Base-by-base conservation (phyloP, 2,797 vertebrate species). In the Danionella dracula region DNA sequence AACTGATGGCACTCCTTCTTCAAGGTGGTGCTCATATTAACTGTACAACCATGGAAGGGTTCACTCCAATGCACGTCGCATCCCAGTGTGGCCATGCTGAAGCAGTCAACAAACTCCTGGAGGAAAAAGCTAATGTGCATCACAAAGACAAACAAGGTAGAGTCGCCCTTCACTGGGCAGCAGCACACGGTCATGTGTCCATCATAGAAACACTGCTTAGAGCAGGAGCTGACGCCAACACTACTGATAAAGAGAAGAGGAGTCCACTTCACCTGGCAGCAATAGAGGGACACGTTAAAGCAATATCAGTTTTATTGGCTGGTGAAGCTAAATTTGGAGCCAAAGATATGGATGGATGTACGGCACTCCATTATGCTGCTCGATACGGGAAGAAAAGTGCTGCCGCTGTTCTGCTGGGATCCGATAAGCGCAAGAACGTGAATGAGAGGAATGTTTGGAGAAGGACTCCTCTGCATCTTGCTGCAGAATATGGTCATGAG, bases 291-390 rank as follows among this genome's bases (percentile, higher is more conserved):
- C 79, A 85, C 13, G 54, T 76, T 11, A 45, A 82, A 0, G n/a
- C 63, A 0, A 23, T 88, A 34, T 75, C 77, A 13, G 51, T 27
- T 4, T 70, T 92, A 59, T 10, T 92, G 68, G 77, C 63, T 11
- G 71, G 77, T 55, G 86, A 83, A 64, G 85, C 86, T 46, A 89
- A 83, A 42, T 70, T 15, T 17, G 75, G 76, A 10, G 82, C 76
- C 3, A 91, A 88, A 73, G 91, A 92, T 76, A 92, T 82, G 86
- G 84, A 92, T 6, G 85, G 91, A 19, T 87, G 83, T 70, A 90
- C 83, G 0, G 77, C 88, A 0, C 66, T 92, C 41, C 91, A 92
- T 72, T 85, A 86, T 0, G 82, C 88, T 13, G 74, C 83, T 19
- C 55, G 68, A 37, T 79, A 62, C 16, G 88, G 91, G 15, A 79